These are phyloP conservation scores for Camponotus vicinus DNA, from an alignment of 1,140 invertebrate species.

Conservation along the genomic window DNA sequence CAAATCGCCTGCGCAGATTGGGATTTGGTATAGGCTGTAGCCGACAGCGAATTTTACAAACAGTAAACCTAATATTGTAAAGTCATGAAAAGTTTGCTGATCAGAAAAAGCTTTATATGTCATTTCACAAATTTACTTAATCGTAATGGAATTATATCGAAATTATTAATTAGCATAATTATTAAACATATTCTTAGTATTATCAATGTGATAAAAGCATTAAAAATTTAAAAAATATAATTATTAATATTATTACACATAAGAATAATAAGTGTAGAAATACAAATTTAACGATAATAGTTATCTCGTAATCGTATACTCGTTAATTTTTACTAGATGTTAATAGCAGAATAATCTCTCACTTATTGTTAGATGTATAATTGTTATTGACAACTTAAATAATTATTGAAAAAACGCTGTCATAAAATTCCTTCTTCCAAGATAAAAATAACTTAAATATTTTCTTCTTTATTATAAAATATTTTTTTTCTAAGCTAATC, in stretches of 20 bases:
- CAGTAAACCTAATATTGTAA: slow-evolving; percentile 21
- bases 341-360: slow-evolving; percentile 26
- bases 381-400: background rate
- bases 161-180: slow-evolving; percentile 23
- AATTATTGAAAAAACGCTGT: background rate
- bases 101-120: background rate
- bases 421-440: background rate
- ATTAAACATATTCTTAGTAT: background rate
- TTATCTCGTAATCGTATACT: background rate
- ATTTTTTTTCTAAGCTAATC: background rate
- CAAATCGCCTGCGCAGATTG: slow-evolving; percentile 69
- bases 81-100: background rate
- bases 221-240: background rate
- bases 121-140: background rate
- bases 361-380: slow-evolving; percentile 15
- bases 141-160: background rate
- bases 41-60: slow-evolving; percentile 62
- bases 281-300: slow-evolving; percentile 26
- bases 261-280: background rate
- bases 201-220: background rate
- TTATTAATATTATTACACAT: background rate
- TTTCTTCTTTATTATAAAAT: too few relatives aligned
- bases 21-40: slow-evolving; percentile 65
- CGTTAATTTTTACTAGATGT: slow-evolving; percentile 32
- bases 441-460: background rate